phyloP scores from a whole-genome alignment of 2,113 vertebrate species.

The Sapayoa aenigma region DNA sequence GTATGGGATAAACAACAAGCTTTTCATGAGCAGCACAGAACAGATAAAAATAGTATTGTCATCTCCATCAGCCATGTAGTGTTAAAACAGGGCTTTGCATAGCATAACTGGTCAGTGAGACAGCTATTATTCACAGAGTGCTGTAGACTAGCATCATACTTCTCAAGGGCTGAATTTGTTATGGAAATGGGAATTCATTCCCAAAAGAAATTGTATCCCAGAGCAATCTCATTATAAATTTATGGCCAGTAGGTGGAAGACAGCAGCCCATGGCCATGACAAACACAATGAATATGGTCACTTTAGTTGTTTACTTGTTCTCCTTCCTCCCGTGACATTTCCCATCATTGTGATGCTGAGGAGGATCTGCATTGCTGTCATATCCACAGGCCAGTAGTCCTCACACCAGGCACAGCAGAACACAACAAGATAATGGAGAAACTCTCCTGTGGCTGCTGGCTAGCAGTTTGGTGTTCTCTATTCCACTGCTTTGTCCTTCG shows the following conservation, averaged over 20 bases:
- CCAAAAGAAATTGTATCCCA: neutral
- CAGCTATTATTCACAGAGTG: neutral
- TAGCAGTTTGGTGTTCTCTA: neutral
- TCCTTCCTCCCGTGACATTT: neutral
- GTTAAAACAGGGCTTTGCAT: neutral
- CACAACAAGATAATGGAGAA: neutral
- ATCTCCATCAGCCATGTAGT: neutral
- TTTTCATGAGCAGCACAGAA: neutral
- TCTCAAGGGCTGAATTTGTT: neutral
- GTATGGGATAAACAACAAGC: neutral
- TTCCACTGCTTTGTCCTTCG: neutral
- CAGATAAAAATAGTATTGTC: neutral
- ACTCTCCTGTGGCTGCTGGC: neutral
- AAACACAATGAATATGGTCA: neutral
- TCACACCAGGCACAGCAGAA: neutral
- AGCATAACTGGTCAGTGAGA: neutral
- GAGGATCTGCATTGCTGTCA: fast-evolving
- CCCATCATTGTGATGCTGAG: neutral
- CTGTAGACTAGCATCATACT: neutral
- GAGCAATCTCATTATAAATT: neutral
- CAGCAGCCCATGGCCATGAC: neutral
- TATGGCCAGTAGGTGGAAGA: neutral
- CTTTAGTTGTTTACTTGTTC: neutral
- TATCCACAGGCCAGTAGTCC: neutral
- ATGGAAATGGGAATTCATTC: neutral